A percentile compares a stretch with the other conserved stretches of the same genome.
These are phyloP conservation scores for Scelioninae gen. 1 DNA, from an alignment of 2,888 invertebrate genomes.

Conservation along the genomic window DNA sequence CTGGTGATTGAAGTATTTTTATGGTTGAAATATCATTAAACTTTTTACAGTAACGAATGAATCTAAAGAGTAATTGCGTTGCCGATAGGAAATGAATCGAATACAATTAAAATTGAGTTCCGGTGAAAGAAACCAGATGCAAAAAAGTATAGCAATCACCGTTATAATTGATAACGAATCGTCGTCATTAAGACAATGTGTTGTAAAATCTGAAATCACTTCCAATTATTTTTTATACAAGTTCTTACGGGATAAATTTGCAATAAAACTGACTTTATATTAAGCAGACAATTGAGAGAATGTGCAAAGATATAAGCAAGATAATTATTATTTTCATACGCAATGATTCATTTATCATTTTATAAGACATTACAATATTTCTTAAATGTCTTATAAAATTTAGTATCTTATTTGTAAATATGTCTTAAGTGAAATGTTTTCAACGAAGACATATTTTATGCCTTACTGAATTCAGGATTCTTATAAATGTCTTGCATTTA, in stretches of 20 bases:
- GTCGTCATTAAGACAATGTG: conserved; percentile 35
- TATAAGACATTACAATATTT: too few relatives aligned
- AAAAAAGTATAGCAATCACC: conserved; percentile 45
- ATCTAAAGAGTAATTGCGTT: conserved; percentile 43
- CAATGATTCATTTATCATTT: too few relatives aligned
- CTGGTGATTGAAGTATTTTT: conserved; percentile 42
- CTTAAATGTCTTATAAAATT: too few relatives aligned
- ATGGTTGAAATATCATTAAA: conserved; percentile 49
- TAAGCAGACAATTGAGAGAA: neutral
- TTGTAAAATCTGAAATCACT: conserved; percentile 22
- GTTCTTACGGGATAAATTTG: neutral
- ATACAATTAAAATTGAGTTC: conserved; percentile 43
- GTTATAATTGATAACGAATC: conserved; percentile 45
- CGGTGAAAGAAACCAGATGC: conserved; percentile 20
- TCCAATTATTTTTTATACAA: conserved; percentile 1
- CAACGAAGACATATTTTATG: too few relatives aligned
- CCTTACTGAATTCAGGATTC: too few relatives aligned
- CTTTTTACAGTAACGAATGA: conserved; percentile 37
- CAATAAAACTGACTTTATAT: neutral
- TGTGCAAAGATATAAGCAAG: too few relatives aligned
- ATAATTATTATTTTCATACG: too few relatives aligned
- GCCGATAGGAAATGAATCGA: conserved; percentile 50
- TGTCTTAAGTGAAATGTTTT: too few relatives aligned
- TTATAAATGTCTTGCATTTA: too few relatives aligned
- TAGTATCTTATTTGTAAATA: too few relatives aligned